Evolutionary conservation across 2,797 vertebrate genomes (phyloP), one percentile per base, ranked within the genome.

Genomic region (Phylloscopus collybita): DNA sequence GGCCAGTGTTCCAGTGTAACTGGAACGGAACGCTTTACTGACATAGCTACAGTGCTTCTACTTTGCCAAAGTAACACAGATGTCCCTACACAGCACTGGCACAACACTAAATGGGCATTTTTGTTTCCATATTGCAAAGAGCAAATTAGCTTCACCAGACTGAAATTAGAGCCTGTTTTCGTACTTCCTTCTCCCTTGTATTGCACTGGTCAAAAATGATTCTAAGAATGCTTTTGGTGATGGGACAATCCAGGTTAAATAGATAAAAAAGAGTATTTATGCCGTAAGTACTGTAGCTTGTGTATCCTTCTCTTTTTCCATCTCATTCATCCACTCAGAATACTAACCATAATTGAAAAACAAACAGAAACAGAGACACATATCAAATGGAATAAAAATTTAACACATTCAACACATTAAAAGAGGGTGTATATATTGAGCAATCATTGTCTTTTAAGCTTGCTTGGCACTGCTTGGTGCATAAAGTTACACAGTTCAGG

Each of bases 1-100:
- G 70, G 47, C 26, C 32, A 42, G 17, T 13, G n/a, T 16, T 44
- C 26, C 32, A 42, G 17, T 13, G n/a, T 16, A 40, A 62, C 30
- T 11, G n/a, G 29, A 40, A 50, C 17, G 5, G 56, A 76, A 66
- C 3, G 18, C 45, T 42, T 51, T 17, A 29, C 65, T 32, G 70
- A 64, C 20, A 36, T n/a, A 34, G 64, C 47, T 66, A 5, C 0
- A 0, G 69, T 56, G 54, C 42, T 57, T 42, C 32, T 38, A 26
- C 50, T 65, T 59, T 30, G 29, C 47, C 20, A 61, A 56, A 1
- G 25, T 40, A 59, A 70, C 38, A 67, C 18, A 53, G 45, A 15
- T 21, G 25, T 29, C n/a, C 60, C 56, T 5, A 26, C 32, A 57
- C 30, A 53, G 66, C 42, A 32, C 18, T 2, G 32, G n/a, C 45